Evolutionary conservation across 92 coral and sea anemone species (phyloP).

Genomic region (Phenganax stokvisi): DNA sequence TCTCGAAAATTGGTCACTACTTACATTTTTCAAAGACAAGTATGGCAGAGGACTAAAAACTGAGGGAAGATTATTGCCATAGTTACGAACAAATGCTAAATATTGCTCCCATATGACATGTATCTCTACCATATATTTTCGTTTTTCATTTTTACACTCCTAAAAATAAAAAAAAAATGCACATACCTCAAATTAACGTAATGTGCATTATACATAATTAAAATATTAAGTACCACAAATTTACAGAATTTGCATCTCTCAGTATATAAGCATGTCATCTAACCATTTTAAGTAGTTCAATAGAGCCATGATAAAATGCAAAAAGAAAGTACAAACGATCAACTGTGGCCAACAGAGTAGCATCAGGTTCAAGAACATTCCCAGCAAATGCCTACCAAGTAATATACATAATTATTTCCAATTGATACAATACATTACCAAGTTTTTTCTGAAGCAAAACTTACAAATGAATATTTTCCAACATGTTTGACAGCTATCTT

Average conservation of each 20-base stretch:
- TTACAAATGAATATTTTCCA: constrained; percentile 89
- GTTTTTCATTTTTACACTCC: constrained; percentile 44
- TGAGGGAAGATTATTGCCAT: constrained; percentile 93
- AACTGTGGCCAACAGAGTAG: constrained; percentile 63
- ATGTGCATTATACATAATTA: background rate
- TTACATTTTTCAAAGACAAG: constrained; percentile 74
- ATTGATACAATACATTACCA: background rate
- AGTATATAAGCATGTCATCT: background rate
- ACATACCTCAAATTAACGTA: background rate
- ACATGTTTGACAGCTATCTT: constrained; percentile 69
- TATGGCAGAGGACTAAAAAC: constrained; percentile 89
- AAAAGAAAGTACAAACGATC: constrained; percentile 68
- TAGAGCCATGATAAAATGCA: constrained; percentile 90
- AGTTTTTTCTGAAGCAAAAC: background rate
- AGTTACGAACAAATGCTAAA: constrained; percentile 87
- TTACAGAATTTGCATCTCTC: background rate
- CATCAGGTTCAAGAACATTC: constrained; percentile 74
- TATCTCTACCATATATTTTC: constrained; percentile 57
- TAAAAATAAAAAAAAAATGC: background rate
- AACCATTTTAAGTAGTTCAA: constrained; percentile 70
- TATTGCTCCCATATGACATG: constrained; percentile 86
- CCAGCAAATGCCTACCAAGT: constrained; percentile 85
- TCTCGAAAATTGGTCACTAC: background rate
- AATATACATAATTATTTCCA: background rate
- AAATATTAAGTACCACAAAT: background rate